Evolutionary conservation across 2,113 vertebrate genomes (phyloP).

Genomic region (Dendropsophus ebraccatus): DNA sequence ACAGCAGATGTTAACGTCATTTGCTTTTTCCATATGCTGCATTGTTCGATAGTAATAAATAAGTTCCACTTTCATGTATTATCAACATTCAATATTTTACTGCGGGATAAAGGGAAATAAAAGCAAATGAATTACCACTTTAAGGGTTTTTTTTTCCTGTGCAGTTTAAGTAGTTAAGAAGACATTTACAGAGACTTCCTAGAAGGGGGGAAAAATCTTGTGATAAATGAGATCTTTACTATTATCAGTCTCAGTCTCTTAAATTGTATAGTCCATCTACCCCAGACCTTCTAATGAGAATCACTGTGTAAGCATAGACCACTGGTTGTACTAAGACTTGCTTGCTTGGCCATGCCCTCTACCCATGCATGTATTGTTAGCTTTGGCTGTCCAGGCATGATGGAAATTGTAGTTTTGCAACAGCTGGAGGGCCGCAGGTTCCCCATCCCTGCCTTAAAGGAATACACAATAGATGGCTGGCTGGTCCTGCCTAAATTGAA

Average conservation of each 20-base stretch:
- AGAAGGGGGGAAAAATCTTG: background rate
- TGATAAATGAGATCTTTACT: background rate
- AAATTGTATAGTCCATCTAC: background rate
- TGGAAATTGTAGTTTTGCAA: too few species aligned
- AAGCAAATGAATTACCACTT: constrained; percentile 26
- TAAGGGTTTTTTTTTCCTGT: background rate
- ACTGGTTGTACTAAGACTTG: background rate
- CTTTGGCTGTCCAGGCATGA: too few species aligned
- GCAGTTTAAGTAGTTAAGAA: constrained; percentile 34
- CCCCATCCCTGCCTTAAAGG: too few species aligned
- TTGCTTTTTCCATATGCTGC: constrained; percentile 73
- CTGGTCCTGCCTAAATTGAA: too few species aligned
- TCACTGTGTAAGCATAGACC: background rate
- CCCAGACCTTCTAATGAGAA: background rate
- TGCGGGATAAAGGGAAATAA: constrained; percentile 41
- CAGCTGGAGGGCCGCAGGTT: too few species aligned
- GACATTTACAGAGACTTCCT: background rate
- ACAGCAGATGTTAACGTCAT: constrained; percentile 69
- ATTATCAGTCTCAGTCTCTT: background rate
- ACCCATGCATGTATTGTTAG: too few species aligned
- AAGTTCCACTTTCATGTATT: constrained; percentile 68
- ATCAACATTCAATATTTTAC: constrained; percentile 48
- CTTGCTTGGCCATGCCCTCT: background rate
- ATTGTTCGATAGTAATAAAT: constrained; percentile 65
- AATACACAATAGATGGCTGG: too few species aligned